Conservation (phyloP, 2,888 invertebrate species). For the Helobdella robusta region DNA sequence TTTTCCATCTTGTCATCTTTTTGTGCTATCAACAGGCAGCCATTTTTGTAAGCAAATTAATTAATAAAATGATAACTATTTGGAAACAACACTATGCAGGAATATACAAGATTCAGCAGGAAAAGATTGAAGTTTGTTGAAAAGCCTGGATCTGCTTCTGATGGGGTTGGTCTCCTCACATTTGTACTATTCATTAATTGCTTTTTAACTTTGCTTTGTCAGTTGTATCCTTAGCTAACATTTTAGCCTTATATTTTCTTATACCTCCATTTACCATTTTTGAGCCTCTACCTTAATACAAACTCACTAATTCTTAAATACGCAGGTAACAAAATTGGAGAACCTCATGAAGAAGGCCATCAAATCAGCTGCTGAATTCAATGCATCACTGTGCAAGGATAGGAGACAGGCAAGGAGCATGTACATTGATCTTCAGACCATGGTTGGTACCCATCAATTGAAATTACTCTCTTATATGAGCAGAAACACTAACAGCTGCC, state of each 20-base stretch:
- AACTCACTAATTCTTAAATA: no score
- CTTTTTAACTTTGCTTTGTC: neutral
- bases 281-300: no score
- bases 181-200: no score
- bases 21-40: no score
- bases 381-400: slow-evolving; percentile 69
- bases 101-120: slow-evolving; percentile 44
- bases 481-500: no score
- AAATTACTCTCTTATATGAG: no score
- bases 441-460: slow-evolving; percentile 43
- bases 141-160: slow-evolving; percentile 34
- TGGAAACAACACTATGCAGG: slow-evolving; percentile 37
- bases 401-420: slow-evolving; percentile 65
- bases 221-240: neutral
- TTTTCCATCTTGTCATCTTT: no score
- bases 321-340: slow-evolving; percentile 40
- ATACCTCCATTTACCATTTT: no score
- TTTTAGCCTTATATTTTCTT: no score
- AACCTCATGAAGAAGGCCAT: slow-evolving; percentile 46
- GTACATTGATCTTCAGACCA: slow-evolving; percentile 84
- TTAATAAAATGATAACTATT: neutral
- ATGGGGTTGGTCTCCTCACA: neutral
- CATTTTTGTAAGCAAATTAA: no score
- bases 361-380: slow-evolving; percentile 64
- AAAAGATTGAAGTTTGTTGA: slow-evolving; percentile 47